phyloP scores from a whole-genome alignment of 2,113 vertebrate genomes.

The Lepidothrix coronata region DNA sequence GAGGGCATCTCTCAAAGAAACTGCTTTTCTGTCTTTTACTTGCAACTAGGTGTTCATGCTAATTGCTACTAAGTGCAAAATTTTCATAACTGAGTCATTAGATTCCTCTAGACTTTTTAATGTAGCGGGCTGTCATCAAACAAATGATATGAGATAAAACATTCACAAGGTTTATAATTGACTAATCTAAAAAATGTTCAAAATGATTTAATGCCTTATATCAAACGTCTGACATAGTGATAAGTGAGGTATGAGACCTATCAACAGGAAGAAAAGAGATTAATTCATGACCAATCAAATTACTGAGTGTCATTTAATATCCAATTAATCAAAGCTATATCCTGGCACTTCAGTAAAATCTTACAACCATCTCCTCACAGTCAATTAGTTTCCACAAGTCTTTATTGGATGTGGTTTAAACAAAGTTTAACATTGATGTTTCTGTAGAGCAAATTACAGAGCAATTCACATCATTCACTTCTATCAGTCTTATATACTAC shows the following conservation, averaged over 20 bases:
- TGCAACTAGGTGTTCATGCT: not conserved
- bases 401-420: conserved; percentile 36
- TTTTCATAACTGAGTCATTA: conserved; percentile 31
- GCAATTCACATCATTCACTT: not conserved
- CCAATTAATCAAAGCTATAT: conserved; percentile 57
- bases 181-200: conserved; percentile 58
- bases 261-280: conserved; percentile 55
- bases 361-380: conserved; percentile 35
- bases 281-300: conserved; percentile 56
- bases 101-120: conserved; percentile 27
- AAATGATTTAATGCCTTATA: conserved; percentile 51
- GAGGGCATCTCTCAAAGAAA: not conserved
- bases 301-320: conserved; percentile 54
- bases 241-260: conserved; percentile 59
- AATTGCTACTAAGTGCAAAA: conserved; percentile 12
- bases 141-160: conserved; percentile 51
- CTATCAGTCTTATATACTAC: not conserved
- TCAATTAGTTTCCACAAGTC: conserved; percentile 17
- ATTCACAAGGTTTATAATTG: conserved; percentile 38
- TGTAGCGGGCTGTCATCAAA: conserved; percentile 24
- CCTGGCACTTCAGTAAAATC: conserved; percentile 33
- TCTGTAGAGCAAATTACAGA: not conserved
- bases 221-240: conserved; percentile 25
- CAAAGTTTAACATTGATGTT: conserved; percentile 4
- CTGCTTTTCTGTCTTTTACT: not conserved